Evolutionary conservation across 2,797 vertebrate species (phyloP).

Genomic region (Thunnus albacares): DNA sequence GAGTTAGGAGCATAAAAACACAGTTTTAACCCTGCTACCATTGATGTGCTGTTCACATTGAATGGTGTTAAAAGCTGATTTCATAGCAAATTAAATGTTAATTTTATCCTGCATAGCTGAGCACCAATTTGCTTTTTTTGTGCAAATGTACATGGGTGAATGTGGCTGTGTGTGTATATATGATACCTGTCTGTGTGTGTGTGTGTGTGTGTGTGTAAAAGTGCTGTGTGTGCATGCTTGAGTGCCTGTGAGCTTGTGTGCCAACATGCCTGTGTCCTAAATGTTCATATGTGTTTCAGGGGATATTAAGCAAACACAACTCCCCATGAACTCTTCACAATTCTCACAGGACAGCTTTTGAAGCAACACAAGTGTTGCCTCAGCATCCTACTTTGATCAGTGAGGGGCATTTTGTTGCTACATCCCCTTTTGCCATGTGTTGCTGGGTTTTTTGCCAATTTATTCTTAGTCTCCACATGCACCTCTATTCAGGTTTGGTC

Average conservation of each 20-base stretch:
- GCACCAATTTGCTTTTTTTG: slow-evolving; percentile 37
- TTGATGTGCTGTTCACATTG: slow-evolving; percentile 54
- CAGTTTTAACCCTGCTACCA: slow-evolving; percentile 62
- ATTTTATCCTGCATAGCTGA: slow-evolving; percentile 53
- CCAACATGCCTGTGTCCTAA: slow-evolving; percentile 20
- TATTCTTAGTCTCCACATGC: slow-evolving; percentile 8
- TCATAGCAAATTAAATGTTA: slow-evolving; percentile 73
- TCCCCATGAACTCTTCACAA: slow-evolving; percentile 18
- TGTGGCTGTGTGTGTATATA: not conserved
- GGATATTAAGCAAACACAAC: slow-evolving; percentile 34
- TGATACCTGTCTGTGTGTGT: slow-evolving; percentile 11
- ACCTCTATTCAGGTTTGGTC: slow-evolving; percentile 33
- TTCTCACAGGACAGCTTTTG: slow-evolving; percentile 46
- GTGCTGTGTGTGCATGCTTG: slow-evolving; percentile 16
- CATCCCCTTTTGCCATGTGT: slow-evolving; percentile 4
- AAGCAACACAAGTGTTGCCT: slow-evolving; percentile 37
- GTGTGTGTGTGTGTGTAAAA: slow-evolving; percentile 21
- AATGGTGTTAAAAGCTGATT: slow-evolving; percentile 73
- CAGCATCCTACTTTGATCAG: slow-evolving; percentile 54
- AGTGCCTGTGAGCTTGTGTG: not conserved
- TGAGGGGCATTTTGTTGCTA: slow-evolving; percentile 10
- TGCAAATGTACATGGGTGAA: slow-evolving; percentile 18
- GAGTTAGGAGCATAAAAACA: slow-evolving; percentile 65
- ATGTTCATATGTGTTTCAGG: slow-evolving; percentile 30
- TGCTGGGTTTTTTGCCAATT: slow-evolving; percentile 25